These are phyloP conservation scores for Dromaius novaehollandiae DNA, from an alignment of 2,113 vertebrate genomes.

Conservation along the genomic window DNA sequence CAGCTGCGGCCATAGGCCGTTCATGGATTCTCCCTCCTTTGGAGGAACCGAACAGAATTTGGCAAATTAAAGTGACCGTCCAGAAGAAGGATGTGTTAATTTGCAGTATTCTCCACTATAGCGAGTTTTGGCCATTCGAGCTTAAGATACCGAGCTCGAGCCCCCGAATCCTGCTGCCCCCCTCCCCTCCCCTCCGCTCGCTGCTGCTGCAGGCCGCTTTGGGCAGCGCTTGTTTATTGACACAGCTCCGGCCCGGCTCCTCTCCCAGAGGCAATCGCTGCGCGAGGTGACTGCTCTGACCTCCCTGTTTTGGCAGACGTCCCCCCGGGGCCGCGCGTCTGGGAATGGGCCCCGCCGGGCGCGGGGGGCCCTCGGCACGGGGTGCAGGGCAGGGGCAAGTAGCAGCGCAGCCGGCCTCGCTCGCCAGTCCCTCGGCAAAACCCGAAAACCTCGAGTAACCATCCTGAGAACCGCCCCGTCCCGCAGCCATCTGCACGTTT, in stretches of 20 bases:
- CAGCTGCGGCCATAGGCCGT: not conserved
- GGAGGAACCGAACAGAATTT: not conserved
- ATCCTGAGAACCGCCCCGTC: too few relatives aligned
- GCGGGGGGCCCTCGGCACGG: accelerated
- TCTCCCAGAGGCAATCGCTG: conserved; percentile 34
- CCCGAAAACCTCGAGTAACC: not conserved
- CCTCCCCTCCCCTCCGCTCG: not conserved
- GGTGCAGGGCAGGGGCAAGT: not conserved
- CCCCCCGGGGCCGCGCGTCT: not conserved
- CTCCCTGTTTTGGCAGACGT: not conserved
- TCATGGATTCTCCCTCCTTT: not conserved
- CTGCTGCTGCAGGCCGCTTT: not conserved
- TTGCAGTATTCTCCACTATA: not conserved
- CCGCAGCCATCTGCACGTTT: not conserved
- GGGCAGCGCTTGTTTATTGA: conserved; percentile 12
- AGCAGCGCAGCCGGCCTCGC: too few relatives aligned
- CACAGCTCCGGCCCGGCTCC: not conserved
- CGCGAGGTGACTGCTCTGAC: not conserved
- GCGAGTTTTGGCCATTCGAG: not conserved
- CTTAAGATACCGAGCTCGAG: not conserved
- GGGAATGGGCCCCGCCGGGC: not conserved
- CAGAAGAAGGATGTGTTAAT: accelerated
- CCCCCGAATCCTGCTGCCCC: not conserved
- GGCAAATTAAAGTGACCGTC: not conserved
- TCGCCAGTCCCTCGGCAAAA: too few relatives aligned